A percentile compares a stretch with the other conserved stretches of the same genome.
Conservation (phyloP, 2,888 invertebrate genomes). For the Hyppa rectilinea region DNA sequence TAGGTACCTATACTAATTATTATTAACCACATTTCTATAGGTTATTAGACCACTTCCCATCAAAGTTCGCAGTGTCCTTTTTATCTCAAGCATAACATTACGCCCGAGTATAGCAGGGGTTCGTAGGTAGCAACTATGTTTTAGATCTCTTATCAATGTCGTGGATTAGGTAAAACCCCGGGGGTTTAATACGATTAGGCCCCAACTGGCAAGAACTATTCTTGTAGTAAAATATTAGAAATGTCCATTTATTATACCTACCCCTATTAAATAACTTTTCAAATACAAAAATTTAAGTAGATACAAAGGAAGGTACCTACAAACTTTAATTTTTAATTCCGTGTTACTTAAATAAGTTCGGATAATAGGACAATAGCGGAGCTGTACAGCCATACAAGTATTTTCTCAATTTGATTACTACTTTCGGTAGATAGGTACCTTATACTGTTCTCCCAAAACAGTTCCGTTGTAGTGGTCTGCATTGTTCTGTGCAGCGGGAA, state of each 20-base stretch:
- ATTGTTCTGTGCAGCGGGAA: conserved; percentile 20
- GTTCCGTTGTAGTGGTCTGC: conserved; percentile 20
- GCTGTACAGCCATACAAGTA: conserved; percentile 1
- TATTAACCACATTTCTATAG: conserved; percentile 16
- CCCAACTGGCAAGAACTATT: conserved; percentile 12
- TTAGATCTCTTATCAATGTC: background rate
- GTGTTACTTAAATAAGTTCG: conserved; percentile 14
- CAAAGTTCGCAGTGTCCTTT: background rate
- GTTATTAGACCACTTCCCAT: conserved; percentile 6
- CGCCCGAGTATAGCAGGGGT: conserved; percentile 2
- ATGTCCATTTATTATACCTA: conserved; percentile 15
- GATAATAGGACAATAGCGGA: conserved; percentile 4
- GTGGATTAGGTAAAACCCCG: too few relatives aligned
- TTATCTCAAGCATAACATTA: conserved; percentile 18
- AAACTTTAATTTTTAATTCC: conserved; percentile 26
- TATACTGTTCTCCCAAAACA: conserved; percentile 26
- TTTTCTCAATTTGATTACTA: conserved; percentile 7
- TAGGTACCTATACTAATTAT: background rate
- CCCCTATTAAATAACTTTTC: conserved; percentile 11
- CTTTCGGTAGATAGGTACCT: conserved; percentile 17
- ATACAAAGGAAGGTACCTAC: background rate
- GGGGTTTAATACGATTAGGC: conserved; percentile 2
- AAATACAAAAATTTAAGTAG: conserved; percentile 34
- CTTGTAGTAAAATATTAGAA: background rate
- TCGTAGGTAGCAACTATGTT: conserved; percentile 1